Conservation (phyloP, 2,797 vertebrate genomes). For the Leptoclinus maculatus region DNA sequence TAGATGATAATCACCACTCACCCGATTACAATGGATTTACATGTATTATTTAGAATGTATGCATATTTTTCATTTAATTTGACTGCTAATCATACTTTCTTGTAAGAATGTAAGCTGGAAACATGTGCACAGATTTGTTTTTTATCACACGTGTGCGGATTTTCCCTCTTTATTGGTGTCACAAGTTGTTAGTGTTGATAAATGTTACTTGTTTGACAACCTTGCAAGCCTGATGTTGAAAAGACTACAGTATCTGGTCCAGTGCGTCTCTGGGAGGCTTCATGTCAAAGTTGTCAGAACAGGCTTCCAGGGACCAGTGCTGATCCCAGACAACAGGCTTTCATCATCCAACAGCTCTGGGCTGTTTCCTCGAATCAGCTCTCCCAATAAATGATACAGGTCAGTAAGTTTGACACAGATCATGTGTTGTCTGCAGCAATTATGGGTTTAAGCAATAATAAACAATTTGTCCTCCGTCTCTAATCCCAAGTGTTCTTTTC, state of each 20-base stretch:
- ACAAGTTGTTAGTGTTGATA: constrained; percentile 19
- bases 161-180: background rate
- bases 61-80: background rate
- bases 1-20: constrained; percentile 14
- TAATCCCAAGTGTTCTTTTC: background rate
- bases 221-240: constrained; percentile 5
- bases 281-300: constrained; percentile 45
- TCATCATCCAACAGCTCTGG: constrained; percentile 40
- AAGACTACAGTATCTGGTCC: constrained; percentile 29
- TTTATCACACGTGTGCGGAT: too few relatives aligned
- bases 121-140: too few relatives aligned
- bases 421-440: background rate
- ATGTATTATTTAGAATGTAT: constrained; percentile 14
- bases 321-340: constrained; percentile 35
- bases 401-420: constrained; percentile 10
- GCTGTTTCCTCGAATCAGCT: constrained; percentile 31
- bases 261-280: constrained; percentile 38
- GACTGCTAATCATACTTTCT: background rate
- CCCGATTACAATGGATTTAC: constrained; percentile 21
- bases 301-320: constrained; percentile 22
- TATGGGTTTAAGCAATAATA: background rate
- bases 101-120: background rate
- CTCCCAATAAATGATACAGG: constrained; percentile 28
- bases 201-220: constrained; percentile 31
- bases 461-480: background rate